Percentiles rank a stretch among this genome's conserved stretches.
phyloP scores from a whole-genome alignment of 2,888 invertebrate genomes.

The Belgica antarctica region DNA sequence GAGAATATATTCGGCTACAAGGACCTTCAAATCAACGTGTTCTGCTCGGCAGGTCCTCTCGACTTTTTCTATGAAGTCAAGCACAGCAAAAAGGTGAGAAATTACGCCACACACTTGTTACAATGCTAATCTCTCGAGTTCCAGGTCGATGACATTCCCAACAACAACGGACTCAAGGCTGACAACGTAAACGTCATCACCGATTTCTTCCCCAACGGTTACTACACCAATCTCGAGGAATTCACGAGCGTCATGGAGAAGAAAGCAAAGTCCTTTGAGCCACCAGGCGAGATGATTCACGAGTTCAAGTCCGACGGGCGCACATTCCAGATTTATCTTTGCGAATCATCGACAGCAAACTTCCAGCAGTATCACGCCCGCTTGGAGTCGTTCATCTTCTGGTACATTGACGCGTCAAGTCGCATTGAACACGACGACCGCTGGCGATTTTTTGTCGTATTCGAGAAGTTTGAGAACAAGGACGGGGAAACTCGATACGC shows the following conservation, averaged over 20 bases:
- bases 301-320: constrained; percentile 60
- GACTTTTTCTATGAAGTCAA: constrained; percentile 76
- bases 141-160: constrained; percentile 60
- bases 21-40: constrained; percentile 73
- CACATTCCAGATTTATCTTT: constrained; percentile 77
- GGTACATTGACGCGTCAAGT: constrained; percentile 95
- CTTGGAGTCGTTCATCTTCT: constrained; percentile 86
- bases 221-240: constrained; percentile 66
- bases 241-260: constrained; percentile 69
- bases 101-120: neutral
- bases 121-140: no score
- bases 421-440: constrained; percentile 86
- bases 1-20: constrained; percentile 95
- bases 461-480: constrained; percentile 65
- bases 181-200: constrained; percentile 73
- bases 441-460: constrained; percentile 56
- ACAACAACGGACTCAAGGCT: constrained; percentile 63
- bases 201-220: constrained; percentile 67
- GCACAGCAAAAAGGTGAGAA: constrained; percentile 65
- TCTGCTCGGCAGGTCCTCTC: constrained; percentile 77
- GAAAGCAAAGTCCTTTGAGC: constrained; percentile 69
- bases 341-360: constrained; percentile 67
- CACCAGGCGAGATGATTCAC: constrained; percentile 68
- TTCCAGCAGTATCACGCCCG: constrained; percentile 78
- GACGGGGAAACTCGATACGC: constrained; percentile 65